phyloP scores from a whole-genome alignment of 2,113 vertebrate species.

The Psilopsiagon aurifrons region DNA sequence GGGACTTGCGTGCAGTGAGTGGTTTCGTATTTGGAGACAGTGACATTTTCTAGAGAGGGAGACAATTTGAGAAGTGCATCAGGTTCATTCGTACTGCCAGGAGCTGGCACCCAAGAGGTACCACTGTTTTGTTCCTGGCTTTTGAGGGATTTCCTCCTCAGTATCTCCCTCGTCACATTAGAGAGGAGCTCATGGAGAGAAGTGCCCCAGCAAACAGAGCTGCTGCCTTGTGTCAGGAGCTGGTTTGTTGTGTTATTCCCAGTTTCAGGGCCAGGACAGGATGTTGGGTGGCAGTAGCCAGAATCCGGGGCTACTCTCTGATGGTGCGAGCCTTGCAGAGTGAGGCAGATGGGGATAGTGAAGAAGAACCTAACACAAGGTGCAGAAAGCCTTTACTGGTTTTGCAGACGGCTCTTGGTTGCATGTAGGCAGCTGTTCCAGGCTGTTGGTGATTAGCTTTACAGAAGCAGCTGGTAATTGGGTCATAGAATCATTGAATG shows the following conservation, averaged over 20 bases:
- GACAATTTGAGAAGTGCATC: not conserved
- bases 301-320: too few relatives aligned
- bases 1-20: not conserved
- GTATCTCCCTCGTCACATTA: fast-evolving
- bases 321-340: not conserved
- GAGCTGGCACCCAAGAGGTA: not conserved
- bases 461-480: not conserved
- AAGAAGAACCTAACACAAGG: not conserved
- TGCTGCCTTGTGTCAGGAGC: not conserved
- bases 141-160: fast-evolving
- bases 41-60: not conserved
- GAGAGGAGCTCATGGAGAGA: not conserved
- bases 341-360: not conserved
- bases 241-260: not conserved
- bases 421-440: not conserved
- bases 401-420: not conserved
- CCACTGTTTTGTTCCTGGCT: not conserved
- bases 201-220: not conserved
- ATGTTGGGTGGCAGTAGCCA: too few relatives aligned
- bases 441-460: not conserved
- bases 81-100: not conserved
- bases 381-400: not conserved
- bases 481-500: not conserved
- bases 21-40: not conserved
- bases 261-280: too few relatives aligned